Conservation (phyloP, 2,888 invertebrate species). For the Stenchaetothrips biformis region DNA sequence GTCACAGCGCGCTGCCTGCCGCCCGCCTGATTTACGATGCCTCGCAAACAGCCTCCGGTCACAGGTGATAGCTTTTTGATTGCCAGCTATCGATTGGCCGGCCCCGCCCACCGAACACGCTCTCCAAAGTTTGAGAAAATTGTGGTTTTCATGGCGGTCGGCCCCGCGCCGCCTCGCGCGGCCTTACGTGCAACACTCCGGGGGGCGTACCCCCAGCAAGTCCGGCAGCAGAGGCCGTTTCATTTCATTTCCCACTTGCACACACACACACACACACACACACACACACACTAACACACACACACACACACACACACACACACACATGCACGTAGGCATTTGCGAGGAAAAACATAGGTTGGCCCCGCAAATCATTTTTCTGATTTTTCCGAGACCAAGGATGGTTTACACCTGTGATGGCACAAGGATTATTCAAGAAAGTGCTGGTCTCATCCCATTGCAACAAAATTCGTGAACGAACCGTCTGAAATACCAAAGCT, state of each 20-base stretch:
- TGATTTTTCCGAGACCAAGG: too few relatives aligned
- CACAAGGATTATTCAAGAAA: too few relatives aligned
- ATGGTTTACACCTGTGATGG: too few relatives aligned
- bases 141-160: conserved; percentile 12
- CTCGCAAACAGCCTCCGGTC: conserved; percentile 19
- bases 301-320: too few relatives aligned
- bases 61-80: conserved; percentile 25
- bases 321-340: too few relatives aligned
- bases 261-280: too few relatives aligned
- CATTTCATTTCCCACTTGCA: conserved; percentile 16
- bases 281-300: not conserved
- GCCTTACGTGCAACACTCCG: not conserved
- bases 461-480: too few relatives aligned
- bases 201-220: not conserved
- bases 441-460: too few relatives aligned
- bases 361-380: too few relatives aligned
- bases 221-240: not conserved
- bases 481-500: too few relatives aligned
- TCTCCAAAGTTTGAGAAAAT: conserved; percentile 25
- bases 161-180: not conserved
- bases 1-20: too few relatives aligned
- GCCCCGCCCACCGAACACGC: conserved; percentile 19
- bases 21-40: conserved; percentile 4
- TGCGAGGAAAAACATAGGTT: too few relatives aligned
- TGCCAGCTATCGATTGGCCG: conserved; percentile 20